These are phyloP conservation scores for Trialeurodes vaporariorum DNA, from an alignment of 1,140 invertebrate genomes.

Conservation along the genomic window DNA sequence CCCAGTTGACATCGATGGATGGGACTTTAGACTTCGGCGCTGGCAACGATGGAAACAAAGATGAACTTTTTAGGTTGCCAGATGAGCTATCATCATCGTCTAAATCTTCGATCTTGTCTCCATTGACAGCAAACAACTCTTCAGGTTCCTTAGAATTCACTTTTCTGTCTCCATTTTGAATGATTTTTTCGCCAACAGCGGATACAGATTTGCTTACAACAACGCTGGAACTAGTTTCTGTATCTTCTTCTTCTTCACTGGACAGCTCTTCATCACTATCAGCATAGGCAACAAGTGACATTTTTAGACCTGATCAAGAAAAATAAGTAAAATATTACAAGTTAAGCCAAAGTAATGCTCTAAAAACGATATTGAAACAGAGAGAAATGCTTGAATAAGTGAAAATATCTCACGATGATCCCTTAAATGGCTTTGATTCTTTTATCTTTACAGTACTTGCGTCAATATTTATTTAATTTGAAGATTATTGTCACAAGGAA, in stretches of 20 bases:
- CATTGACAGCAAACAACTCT: neutral
- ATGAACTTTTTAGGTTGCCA: neutral
- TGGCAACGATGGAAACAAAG: neutral
- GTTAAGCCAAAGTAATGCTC: too few species aligned
- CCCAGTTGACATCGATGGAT: neutral
- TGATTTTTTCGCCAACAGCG: neutral
- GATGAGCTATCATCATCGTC: neutral
- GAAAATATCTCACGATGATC: too few species aligned
- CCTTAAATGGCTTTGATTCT: too few species aligned
- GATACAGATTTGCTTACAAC: neutral
- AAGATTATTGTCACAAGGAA: too few species aligned
- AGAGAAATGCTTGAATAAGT: too few species aligned
- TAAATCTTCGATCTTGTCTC: neutral
- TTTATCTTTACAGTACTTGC: too few species aligned
- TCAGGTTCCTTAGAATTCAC: neutral
- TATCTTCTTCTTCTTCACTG: neutral
- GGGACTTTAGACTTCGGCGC: neutral
- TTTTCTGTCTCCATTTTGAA: neutral
- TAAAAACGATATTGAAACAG: too few species aligned
- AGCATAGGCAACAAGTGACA: conserved; percentile 9
- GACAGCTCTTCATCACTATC: conserved; percentile 8
- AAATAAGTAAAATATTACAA: neutral
- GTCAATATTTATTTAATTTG: too few species aligned
- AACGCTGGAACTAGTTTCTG: neutral
- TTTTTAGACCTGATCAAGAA: conserved; percentile 3